Base-by-base conservation (phyloP, 30 jellyfish, hydroid and myxozoan species). In the Pelagia noctiluca region DNA sequence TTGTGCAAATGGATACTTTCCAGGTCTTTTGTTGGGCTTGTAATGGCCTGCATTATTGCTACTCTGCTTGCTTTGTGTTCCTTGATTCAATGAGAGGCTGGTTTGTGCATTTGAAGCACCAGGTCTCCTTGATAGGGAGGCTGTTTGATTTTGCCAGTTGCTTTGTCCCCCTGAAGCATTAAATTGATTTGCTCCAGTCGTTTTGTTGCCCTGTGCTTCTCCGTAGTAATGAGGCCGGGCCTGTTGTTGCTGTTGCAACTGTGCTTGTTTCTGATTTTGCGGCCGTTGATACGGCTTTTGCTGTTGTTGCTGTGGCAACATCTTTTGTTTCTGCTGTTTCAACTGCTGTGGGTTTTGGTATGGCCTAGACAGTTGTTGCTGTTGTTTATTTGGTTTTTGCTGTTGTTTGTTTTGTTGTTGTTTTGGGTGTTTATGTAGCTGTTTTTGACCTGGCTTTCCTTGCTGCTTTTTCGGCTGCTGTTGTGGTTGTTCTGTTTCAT, bases 91-190 rank as follows among this genome's bases (percentile, higher is more conserved):
- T 16, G 18, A 50, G 23, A 13, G 65, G 52, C 75, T 49, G 26
- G 35, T 66, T n/a, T 50, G 85, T 50, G 63, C 48, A 23, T 61
- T 19, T 4, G 80, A 66, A 30, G 42, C 47, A 28, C 47, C 74
- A 31, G 66, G 70, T 32, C 35, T 46, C 28, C 8, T 19, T 37
- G 49, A 32, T 18, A 50, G 85, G 74, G 86, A 68, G 69, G 80
- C 75, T 48, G 86, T n/a, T 13, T 50, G 28, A 28, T 50, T 54
- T 82, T 82, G 92, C 92, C 46, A 82, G 62, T 70, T 82, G 92
- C 92, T 82, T 82, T 82, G 82, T 71, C 82, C 92, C 92, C 85
- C 92, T 69, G 92, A 82, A 57, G 86, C 84, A 29, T n/a, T 52
- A 18, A 23, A 36, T 16, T 23, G 71, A 35, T 35, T 70, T 18